Conservation (phyloP, 1,140 invertebrate genomes). For the Ctenoplectra terminalis region DNA sequence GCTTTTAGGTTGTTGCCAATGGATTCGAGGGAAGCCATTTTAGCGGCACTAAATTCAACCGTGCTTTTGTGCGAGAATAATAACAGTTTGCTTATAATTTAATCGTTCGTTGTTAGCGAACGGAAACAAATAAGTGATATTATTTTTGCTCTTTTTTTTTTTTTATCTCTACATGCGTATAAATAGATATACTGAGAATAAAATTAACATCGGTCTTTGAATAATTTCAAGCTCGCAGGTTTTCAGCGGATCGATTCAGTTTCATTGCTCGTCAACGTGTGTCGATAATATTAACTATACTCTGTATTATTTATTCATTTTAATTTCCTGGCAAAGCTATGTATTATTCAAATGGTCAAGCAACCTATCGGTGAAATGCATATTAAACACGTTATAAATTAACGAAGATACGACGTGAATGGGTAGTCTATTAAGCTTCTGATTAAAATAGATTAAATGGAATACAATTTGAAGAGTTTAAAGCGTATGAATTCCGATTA, state of each 20-base stretch:
- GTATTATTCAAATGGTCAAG: background rate
- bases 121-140: too few species aligned
- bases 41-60: background rate
- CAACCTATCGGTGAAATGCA: background rate
- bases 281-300: background rate
- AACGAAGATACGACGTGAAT: background rate
- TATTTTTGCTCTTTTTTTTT: too few species aligned
- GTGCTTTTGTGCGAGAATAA: background rate
- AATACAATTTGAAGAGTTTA: background rate
- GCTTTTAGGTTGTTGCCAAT: constrained; percentile 12
- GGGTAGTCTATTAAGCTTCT: background rate
- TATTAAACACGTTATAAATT: background rate
- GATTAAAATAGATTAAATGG: background rate
- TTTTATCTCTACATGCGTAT: too few species aligned
- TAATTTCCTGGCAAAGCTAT: background rate
- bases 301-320: background rate
- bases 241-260: background rate
- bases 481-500: background rate
- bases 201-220: background rate
- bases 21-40: background rate
- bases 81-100: background rate
- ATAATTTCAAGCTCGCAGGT: background rate
- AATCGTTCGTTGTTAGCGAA: too few species aligned
- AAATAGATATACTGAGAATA: too few species aligned
- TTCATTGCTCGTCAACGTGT: background rate